Evolutionary conservation across 2,888 invertebrate species (phyloP).

Genomic region (Leucoma salicis): DNA sequence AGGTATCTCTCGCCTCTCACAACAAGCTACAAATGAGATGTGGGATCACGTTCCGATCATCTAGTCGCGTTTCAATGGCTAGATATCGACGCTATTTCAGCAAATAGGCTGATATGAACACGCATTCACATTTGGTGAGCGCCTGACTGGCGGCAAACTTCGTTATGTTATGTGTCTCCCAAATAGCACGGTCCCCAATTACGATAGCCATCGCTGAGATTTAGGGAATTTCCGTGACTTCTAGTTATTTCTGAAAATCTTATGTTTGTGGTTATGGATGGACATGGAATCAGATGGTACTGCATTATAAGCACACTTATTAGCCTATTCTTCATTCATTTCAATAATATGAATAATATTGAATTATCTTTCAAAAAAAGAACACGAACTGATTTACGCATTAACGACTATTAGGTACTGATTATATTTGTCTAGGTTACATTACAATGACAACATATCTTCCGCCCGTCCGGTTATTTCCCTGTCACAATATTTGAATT

Average conservation of each 20-base stretch:
- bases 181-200: conserved; percentile 61
- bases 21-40: conserved; percentile 55
- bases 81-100: conserved; percentile 55
- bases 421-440: too few species aligned
- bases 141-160: conserved; percentile 67
- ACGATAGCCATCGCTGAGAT: conserved; percentile 40
- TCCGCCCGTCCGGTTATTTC: too few species aligned
- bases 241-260: conserved; percentile 21
- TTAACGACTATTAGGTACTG: too few species aligned
- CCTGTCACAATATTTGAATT: too few species aligned
- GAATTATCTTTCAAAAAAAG: too few species aligned
- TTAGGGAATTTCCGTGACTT: conserved; percentile 14
- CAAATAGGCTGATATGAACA: conserved; percentile 60
- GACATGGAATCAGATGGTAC: too few species aligned
- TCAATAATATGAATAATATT: too few species aligned
- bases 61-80: conserved; percentile 50
- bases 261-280: too few species aligned
- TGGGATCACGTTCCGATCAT: conserved; percentile 55
- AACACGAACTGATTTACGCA: too few species aligned
- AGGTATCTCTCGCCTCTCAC: conserved; percentile 36
- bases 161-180: conserved; percentile 58
- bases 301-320: too few species aligned
- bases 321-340: too few species aligned
- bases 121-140: conserved; percentile 52
- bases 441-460: too few species aligned